Evolutionary conservation across 2,888 invertebrate species (phyloP), one percentile per base, ranked within the genome.

Genomic region (Agriopis leucophaearia): DNA sequence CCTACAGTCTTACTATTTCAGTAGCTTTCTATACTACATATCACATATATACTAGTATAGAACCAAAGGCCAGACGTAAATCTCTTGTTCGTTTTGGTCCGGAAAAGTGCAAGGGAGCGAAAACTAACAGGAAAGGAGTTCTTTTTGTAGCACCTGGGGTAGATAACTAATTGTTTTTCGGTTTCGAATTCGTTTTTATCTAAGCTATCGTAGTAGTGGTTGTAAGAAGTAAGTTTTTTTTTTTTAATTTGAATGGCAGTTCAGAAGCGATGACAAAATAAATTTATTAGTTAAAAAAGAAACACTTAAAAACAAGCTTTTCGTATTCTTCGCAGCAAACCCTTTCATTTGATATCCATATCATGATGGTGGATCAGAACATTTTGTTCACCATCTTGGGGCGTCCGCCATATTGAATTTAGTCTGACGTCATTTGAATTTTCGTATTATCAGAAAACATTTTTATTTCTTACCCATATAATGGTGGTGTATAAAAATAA

Each of bases 31-130:
- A 12, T 42, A 10, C 42, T 12, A 42, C 35, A 51, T 51, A 40
- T 16, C 40, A 54, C 74, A 79, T 69, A 74, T 74, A 79, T 71
- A 80, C 74, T 73, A 77, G 50, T 69, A 66, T 67, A 78, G 55
- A 13, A 42, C 27, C 78, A 80, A 81, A 84, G 84, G 86, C 82
- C 81, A 77, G 80, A 81, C 89, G 88, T 88, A 87, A 89, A 89
- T 89, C 88, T 89, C 88, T 87, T 86, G 80, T 85, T 88, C 85
- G 77, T 86, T 89, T 88, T 87, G 80, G 76, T 75, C 80, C 84
- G 81, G 86, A 85, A 86, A 90, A 88, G 88, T 88, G 87, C 88
- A 88, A 86, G 87, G 81, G 83, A 86, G 87, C 86, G 88, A 90
- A 89, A 90, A 89, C 88, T 88, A 87, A 87, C 87, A 83, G 85